Evolutionary conservation across 2,888 invertebrate species (phyloP), one percentile per base, ranked within the genome.

Genomic region (Oscheius sp.): DNA sequence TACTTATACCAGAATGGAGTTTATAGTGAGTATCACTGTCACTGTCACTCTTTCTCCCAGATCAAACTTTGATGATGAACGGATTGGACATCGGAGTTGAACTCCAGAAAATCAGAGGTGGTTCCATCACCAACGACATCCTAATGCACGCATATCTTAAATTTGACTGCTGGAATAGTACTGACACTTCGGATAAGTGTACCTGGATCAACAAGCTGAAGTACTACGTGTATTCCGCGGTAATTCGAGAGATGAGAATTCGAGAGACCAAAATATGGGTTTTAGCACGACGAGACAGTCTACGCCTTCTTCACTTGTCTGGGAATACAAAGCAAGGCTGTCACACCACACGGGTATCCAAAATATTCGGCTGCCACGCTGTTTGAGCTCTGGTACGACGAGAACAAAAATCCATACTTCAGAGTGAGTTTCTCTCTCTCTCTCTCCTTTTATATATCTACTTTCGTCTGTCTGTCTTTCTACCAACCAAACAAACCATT

Each of bases 261-360:
- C 21, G 21, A 21, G 21, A 21, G 21, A 21, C 21, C 32, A 9
- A 55, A 55, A 42, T 42, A 42, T 1, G 11, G 1, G 1, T 70
- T 79, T 13, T 75, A 84, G 84, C 84, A 84, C 75, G 84, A 84
- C 75, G 79, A 80, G 29, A 81, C 84, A 9, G 72, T 84, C 66
- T 79, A 79, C 74, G 80, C 83, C 53, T 79, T 79, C 66, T 79
- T 84, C 66, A 77, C 83, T 1, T 76, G 76, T 32, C 76, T 84
- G 10, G 79, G 79, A 32, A 75, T 80, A 32, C 76, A 79, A 62
- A 55, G 76, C 7, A 74, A 75, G n/a, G 79, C 73, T 9, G 76
- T 78, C 2, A 75, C 68, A n/a, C 72, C 81, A 10, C 47, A 57
- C 11, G 81, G 80, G 50, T 84, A 82, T 75, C 83, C 84, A 10